A percentile compares a stretch with the other conserved stretches of the same genome.
phyloP scores from a whole-genome alignment of 2,797 vertebrate genomes.

The Neosilurus hyrtlii region DNA sequence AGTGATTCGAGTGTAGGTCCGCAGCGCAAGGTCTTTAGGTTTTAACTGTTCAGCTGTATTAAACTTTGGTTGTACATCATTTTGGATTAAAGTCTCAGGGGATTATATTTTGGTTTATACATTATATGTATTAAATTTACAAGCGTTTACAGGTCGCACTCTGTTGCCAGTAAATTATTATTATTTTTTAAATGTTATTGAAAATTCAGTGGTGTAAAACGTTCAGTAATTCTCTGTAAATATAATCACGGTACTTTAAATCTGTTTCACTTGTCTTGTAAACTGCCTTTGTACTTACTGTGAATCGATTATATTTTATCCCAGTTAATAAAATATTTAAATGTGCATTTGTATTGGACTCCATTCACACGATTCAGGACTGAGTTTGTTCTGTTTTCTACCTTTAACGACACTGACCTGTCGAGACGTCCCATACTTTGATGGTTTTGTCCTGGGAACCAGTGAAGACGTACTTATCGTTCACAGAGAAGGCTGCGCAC shows the following conservation, averaged over 20 bases:
- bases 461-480: constrained; percentile 71
- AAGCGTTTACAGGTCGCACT: background rate
- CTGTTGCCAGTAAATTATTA: background rate
- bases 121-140: background rate
- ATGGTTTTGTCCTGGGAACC: constrained; percentile 75
- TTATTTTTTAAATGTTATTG: background rate
- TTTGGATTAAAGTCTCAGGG: background rate
- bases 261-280: background rate
- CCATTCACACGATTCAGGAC: background rate
- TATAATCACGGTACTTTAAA: background rate
- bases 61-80: background rate
- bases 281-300: background rate
- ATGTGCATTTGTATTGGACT: background rate
- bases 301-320: background rate
- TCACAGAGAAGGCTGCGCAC: constrained; percentile 78
- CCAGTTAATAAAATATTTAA: background rate
- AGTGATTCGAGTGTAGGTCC: too few relatives aligned
- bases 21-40: background rate
- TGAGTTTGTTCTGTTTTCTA: background rate
- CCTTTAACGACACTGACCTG: constrained; percentile 58
- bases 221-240: background rate
- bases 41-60: background rate
- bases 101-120: background rate
- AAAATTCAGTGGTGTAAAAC: too few relatives aligned
- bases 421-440: constrained; percentile 74